Evolutionary conservation across 2,888 invertebrate species (phyloP).

Genomic region (Hydroisotoma schaefferi): DNA sequence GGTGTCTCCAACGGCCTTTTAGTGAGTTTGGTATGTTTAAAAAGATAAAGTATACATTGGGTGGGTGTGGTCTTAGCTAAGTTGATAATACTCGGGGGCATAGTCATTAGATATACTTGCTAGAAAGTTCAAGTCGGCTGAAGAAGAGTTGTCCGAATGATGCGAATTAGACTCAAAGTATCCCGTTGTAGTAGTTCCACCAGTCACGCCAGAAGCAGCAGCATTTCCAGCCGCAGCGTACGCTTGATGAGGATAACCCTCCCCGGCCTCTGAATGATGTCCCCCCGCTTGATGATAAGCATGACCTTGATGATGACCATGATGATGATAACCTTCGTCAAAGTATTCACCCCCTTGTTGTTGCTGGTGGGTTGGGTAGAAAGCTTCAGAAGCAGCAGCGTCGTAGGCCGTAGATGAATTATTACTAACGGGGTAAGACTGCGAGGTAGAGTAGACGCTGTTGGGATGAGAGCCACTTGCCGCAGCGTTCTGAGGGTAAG

Average conservation of each 20-base stretch:
- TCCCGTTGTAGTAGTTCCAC: constrained; percentile 30
- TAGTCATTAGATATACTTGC: constrained; percentile 89
- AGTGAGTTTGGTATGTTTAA: no score
- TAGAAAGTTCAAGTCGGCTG: constrained; percentile 78
- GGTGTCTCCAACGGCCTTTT: no score
- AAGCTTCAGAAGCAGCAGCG: no score
- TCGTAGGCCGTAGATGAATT: no score
- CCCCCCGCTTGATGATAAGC: not conserved
- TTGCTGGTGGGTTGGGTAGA: not conserved
- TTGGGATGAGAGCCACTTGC: no score
- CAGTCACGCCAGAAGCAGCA: constrained; percentile 26
- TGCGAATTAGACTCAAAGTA: constrained; percentile 14
- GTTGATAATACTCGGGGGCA: constrained; percentile 83
- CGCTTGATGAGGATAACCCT: not conserved
- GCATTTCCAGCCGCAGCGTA: constrained; percentile 17
- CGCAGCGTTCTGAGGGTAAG: no score
- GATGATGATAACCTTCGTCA: constrained; percentile 1
- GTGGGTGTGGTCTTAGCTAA: constrained; percentile 59
- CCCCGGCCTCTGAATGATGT: no score
- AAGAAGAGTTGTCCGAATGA: not conserved
- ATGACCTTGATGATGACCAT: not conserved
- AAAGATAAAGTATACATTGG: no score
- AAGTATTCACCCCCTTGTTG: constrained; percentile 6
- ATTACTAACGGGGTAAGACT: not conserved
- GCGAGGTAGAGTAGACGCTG: no score